phyloP scores from a whole-genome alignment of 2,797 vertebrate species.

The Neosilurus mollespiculum region DNA sequence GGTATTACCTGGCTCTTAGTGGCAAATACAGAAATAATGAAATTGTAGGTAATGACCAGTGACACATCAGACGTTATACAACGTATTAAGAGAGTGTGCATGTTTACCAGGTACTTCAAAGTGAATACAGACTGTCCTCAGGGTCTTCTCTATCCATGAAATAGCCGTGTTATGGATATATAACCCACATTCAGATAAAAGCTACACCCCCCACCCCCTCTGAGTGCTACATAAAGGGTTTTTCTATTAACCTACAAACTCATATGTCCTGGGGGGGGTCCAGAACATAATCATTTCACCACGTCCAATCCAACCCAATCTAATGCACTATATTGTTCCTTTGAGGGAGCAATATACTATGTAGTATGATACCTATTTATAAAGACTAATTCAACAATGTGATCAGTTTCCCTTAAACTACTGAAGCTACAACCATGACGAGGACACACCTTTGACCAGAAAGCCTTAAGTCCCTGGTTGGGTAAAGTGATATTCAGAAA shows the following conservation, averaged over 20 bases:
- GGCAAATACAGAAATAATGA: too few relatives aligned
- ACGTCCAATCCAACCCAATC: neutral
- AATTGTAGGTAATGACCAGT: too few relatives aligned
- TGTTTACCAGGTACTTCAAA: neutral
- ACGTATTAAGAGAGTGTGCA: neutral
- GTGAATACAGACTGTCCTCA: neutral
- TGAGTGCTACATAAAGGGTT: neutral
- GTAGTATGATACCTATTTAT: neutral
- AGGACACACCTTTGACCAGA: neutral
- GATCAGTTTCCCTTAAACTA: neutral
- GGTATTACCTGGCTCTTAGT: too few relatives aligned
- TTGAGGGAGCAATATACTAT: neutral
- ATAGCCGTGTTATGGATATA: conserved; percentile 1
- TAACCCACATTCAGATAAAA: conserved; percentile 15
- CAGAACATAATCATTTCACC: neutral
- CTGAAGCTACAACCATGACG: neutral
- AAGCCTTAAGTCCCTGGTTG: neutral
- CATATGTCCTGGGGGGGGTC: neutral
- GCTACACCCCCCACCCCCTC: neutral
- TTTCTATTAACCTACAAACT: neutral
- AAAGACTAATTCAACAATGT: neutral
- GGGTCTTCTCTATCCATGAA: neutral
- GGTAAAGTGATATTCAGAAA: neutral
- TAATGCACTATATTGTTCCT: neutral
- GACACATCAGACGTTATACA: neutral